Percentiles rank a stretch among this genome's conserved stretches.
Conservation (phyloP, 2,797 vertebrate genomes). For the Potorous gilbertii region DNA sequence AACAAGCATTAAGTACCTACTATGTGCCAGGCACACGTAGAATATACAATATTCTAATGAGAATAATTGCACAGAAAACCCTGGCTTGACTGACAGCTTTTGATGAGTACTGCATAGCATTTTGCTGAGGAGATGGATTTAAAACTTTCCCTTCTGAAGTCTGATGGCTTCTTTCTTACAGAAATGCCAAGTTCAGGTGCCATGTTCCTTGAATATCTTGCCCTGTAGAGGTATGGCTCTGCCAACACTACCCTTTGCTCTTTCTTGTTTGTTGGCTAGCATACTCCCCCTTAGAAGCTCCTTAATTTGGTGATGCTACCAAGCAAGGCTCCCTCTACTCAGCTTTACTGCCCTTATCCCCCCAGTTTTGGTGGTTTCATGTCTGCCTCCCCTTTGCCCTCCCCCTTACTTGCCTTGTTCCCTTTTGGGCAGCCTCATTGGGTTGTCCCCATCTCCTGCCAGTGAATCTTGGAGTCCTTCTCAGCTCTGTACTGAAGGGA, state of each 20-base stretch:
- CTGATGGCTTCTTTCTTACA: background rate
- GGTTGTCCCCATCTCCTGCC: background rate
- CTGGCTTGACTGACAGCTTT: background rate
- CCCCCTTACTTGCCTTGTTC: background rate
- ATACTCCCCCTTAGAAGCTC: background rate
- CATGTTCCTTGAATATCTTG: background rate
- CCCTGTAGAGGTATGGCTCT: background rate
- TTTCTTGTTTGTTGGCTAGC: background rate
- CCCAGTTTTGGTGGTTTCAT: no score
- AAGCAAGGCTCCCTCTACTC: background rate
- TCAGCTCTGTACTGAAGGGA: background rate
- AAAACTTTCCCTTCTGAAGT: background rate
- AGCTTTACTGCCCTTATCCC: background rate
- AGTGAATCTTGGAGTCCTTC: fast-evolving
- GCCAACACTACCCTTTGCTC: background rate
- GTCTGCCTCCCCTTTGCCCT: background rate
- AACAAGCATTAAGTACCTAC: background rate
- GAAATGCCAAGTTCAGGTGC: background rate
- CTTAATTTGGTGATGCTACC: background rate
- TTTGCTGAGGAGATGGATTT: background rate
- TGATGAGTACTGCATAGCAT: background rate
- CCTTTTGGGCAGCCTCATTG: background rate
- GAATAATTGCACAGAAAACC: background rate
- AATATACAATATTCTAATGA: background rate
- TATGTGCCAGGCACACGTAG: background rate